Evolutionary conservation across 2,113 vertebrate species (phyloP), one percentile per base, ranked within the genome.

Genomic region (Anseranas semipalmata): DNA sequence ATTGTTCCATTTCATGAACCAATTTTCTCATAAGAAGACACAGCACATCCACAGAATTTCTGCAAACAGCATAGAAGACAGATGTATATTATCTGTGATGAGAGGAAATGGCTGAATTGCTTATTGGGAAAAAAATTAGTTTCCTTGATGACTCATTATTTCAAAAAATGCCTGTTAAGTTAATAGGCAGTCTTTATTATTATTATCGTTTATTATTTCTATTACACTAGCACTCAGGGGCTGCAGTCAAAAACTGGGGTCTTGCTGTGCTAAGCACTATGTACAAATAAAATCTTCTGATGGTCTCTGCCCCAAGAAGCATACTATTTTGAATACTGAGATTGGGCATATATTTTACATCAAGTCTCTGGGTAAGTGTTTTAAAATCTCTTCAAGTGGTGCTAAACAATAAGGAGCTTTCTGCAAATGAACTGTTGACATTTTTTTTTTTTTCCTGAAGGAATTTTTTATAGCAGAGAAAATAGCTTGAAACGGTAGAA

Each of bases 1-100:
- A 96, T 96, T 96, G 96, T 96, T 95, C 92, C 45, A 96, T 97
- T 96, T 96, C 92, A 77, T 46, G 94, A 95, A 95, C 81, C 96
- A 96, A 96, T 97, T 97, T 97, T 95, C 96, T 96, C 85, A 94
- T 95, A 83, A 92, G 95, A 96, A 97, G 95, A 95, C 93, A 95
- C 65, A 95, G 91, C 75, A 93, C 92, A 96, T 91, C 89, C 67
- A 93, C 94, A 95, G 87, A 96, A 96, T 97, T 97, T 97, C 94
- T 94, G 56, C 97, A 96, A 95, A 97, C 94, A 94, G 78, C 96
- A 65, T 30, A 94, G 94, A 84, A 80, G 93, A 73, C 52, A 95
- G 96, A 97, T 97, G 93, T 95, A 91, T 95, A 95, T 95, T 96
- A 96, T 91, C 95, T 81, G 72, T 95, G 94, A 97, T 97, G 50